Evolutionary conservation across 2,888 invertebrate genomes (phyloP).

Genomic region (Parnassius glacialis): DNA sequence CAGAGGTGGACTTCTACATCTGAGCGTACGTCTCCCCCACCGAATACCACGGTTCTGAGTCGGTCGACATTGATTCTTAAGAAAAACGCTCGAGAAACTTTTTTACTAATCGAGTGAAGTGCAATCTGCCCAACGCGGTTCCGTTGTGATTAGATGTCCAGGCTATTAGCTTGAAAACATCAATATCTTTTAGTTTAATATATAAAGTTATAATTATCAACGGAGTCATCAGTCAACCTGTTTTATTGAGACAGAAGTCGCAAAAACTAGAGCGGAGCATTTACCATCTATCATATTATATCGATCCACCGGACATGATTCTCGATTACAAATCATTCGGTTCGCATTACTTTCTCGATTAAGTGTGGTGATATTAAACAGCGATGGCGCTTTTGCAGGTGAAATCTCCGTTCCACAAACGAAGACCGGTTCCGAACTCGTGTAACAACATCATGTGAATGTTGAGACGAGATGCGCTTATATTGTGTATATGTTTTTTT

Average conservation of each 20-base stretch:
- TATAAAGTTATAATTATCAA: background rate
- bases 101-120: too few relatives aligned
- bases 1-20: too few relatives aligned
- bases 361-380: conserved; percentile 32
- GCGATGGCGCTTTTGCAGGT: conserved; percentile 44
- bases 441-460: conserved; percentile 37
- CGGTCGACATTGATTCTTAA: too few relatives aligned
- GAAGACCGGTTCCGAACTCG: conserved; percentile 47
- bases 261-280: conserved; percentile 22
- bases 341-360: conserved; percentile 46
- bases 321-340: conserved; percentile 36
- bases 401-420: conserved; percentile 65
- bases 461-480: conserved; percentile 40
- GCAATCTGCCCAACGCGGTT: too few relatives aligned
- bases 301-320: conserved; percentile 28
- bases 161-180: too few relatives aligned
- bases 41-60: too few relatives aligned
- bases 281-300: conserved; percentile 30
- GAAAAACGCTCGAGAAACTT: too few relatives aligned
- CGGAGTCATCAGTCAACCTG: conserved; percentile 8
- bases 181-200: too few relatives aligned
- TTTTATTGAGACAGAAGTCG: conserved; percentile 4
- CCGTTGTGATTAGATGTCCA: too few relatives aligned
- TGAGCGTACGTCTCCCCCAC: too few relatives aligned
- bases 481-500: conserved; percentile 34